Conservation (phyloP, 2,113 vertebrate genomes). For the Gyps fulvus region DNA sequence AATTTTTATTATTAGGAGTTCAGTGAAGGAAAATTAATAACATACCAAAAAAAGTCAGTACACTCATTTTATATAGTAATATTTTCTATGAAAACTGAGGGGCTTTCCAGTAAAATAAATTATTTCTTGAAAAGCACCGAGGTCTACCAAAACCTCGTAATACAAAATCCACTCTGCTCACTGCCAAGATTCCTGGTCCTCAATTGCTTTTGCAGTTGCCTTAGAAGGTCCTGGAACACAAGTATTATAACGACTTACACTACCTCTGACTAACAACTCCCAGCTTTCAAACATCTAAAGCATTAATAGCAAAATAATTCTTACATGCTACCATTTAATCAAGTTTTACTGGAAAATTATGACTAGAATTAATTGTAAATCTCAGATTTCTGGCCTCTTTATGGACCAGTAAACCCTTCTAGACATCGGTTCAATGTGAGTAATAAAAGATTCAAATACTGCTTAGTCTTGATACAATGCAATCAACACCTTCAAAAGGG, state of each 20-base stretch:
- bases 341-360: background rate
- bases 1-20: background rate
- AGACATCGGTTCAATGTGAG: background rate
- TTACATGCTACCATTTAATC: background rate
- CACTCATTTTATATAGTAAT: background rate
- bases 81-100: background rate
- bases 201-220: background rate
- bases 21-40: background rate
- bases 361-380: background rate
- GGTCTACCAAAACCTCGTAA: background rate
- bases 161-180: background rate
- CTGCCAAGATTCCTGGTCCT: background rate
- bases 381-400: background rate
- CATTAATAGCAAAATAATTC: background rate
- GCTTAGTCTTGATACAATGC: background rate
- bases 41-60: too few relatives aligned
- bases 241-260: background rate
- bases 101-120: background rate
- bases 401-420: background rate
- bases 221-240: background rate
- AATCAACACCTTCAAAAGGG: background rate
- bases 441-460: background rate
- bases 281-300: background rate
- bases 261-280: background rate
- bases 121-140: background rate